Base-by-base conservation (phyloP, 2,888 invertebrate species). In the Andrena camellia region DNA sequence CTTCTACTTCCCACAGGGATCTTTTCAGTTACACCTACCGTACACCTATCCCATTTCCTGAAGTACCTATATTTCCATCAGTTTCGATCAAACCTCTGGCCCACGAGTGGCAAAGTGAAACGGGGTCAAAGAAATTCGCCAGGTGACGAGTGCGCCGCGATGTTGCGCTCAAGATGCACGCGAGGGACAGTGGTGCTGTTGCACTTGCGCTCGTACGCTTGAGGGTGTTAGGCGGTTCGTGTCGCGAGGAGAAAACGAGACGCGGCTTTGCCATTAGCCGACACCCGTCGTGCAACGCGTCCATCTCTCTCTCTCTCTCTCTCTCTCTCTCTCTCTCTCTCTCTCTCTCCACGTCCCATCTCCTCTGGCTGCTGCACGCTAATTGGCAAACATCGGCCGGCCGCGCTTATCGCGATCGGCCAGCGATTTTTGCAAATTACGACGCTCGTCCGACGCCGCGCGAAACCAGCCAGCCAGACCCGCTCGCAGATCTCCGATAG, bases 361-460 rank as follows among this genome's bases (percentile, higher is more conserved):
- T 76, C 68, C 52, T 42, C 59, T 26, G 70, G 67, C 71, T 68
- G 83, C 68, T 82, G 67, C 82, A 84, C 80, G 87, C 88, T 92
- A 92, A 92, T 92, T 92, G 89, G 90, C 89, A 92, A 92, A 91
- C 92, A 91, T 91, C 87, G 83, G 76, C 81, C 76, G 8, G 42
- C 85, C 81, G 59, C 86, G 87, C 87, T 91, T 90, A 92, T 92
- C 92, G 90, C 90, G 92, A 92, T 92, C 91, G 90, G 89, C 89
- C 77, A 68, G 86, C 91, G 90, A 92, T 92, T 92, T 92, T 91
- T 91, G 92, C 92, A 91, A 92, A 92, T 92, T 92, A 92, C 82
- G 82, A 83, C 70, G 82, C 85, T 78, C 77, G 77, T 81, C 78
- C 71, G 77, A 77, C 77, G 75, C 81, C 72, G 86, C 86, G 80